Percentiles rank a stretch among this genome's conserved stretches.
These are phyloP conservation scores for Miniopterus natalensis DNA, from an alignment of 2,113 vertebrate genomes.

Conservation along the genomic window DNA sequence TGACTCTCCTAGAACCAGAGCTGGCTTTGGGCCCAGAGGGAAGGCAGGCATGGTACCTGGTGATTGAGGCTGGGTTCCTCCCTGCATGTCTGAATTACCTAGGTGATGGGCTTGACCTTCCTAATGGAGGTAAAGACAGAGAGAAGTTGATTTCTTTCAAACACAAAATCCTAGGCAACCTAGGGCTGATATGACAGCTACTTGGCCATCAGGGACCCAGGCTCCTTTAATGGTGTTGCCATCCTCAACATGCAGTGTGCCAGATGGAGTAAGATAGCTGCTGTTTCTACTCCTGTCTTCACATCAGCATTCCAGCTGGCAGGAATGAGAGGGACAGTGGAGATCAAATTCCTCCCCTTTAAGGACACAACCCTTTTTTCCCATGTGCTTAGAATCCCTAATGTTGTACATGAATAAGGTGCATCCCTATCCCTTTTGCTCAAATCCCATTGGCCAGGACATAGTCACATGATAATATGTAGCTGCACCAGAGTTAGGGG, in stretches of 20 bases:
- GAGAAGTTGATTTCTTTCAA: not conserved
- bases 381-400: not conserved
- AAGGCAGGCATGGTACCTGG: not conserved
- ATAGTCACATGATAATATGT: not conserved
- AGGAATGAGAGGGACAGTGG: not conserved
- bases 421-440: not conserved
- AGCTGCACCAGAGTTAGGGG: not conserved
- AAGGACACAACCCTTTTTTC: not conserved
- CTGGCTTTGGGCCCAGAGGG: not conserved
- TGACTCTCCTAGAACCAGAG: not conserved
- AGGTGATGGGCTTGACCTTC: not conserved
- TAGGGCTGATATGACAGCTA: not conserved
- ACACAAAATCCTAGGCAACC: not conserved
- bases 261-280: not conserved
- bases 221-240: not conserved
- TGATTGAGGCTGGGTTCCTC: not conserved
- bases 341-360: constrained; percentile 7
- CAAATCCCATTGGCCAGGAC: not conserved
- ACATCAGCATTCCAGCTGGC: not conserved
- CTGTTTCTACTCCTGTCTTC: not conserved
- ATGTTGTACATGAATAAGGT: not conserved
- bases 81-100: not conserved
- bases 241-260: not conserved
- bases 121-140: not conserved
- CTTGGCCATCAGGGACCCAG: not conserved